Base-by-base conservation (phyloP, 2,888 invertebrate genomes). In the Caenorhabditis doughertyi region DNA sequence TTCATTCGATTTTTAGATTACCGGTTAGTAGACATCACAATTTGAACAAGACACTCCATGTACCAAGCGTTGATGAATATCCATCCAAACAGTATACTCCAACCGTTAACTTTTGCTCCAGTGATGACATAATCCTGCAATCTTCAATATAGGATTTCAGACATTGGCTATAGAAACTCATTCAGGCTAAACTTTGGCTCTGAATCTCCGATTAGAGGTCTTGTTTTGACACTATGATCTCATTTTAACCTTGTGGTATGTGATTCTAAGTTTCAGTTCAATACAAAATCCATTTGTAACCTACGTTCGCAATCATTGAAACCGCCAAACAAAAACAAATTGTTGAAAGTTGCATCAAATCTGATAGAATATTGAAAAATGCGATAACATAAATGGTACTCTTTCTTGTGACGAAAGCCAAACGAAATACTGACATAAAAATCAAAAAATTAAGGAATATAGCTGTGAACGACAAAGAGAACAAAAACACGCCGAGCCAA, bases 21-120 rank as follows among this genome's bases (percentile, higher is more conserved):
- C 73, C 77, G 25, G 13, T 72, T 79, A 1, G 72, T 68, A 16
- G 77, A 72, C 56, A 80, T 73, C 29, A 79, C 65, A 51, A 79
- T 70, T 16, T 83, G 83, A 1, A 73, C 62, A 2, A 83, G 70
- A 53, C 73, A 72, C 13, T 72, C 72, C 68, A 79, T 64, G 27
- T 70, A 79, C 83, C 83, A 83, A 11, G 62, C 72, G 42, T 60
- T 53, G 27, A 83, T 74, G 35, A 83, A 83, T 0, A 83, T 16
- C 9, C 32, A 55, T 9, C 79, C 68, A n/a, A 83, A 32, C 0
- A 77, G 8, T 1, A 79, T 35, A 9, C 42, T 58, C 11, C 56
- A 3, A 0, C 13, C 1, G 23, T 42, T 42, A 11, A 23, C 1
- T 9, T 42, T 51, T 2, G 55, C 55, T 47, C 35, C 56, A 3